Percentiles rank a stretch among this genome's conserved stretches.
phyloP scores from a whole-genome alignment of 1,140 invertebrate genomes.

The Ridgeia piscesae region DNA sequence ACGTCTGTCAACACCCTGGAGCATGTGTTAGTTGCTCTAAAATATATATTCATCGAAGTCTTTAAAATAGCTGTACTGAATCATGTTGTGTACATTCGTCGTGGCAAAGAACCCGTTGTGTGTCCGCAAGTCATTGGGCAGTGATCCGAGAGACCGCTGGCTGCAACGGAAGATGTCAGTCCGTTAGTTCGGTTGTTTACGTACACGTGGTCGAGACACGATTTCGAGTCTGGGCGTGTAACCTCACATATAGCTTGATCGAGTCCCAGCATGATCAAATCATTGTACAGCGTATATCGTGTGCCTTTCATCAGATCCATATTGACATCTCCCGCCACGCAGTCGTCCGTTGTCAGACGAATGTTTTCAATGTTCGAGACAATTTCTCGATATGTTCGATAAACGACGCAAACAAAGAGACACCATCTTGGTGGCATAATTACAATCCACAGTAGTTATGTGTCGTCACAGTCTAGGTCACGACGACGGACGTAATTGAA shows the following conservation, averaged over 20 bases:
- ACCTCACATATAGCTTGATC: conserved; percentile 1
- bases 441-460: conserved; percentile 3
- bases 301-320: conserved; percentile 10
- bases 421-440: conserved; percentile 10
- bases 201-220: too few species aligned
- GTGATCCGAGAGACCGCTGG: too few species aligned
- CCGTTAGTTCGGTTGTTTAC: too few species aligned
- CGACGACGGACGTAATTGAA: neutral
- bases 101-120: too few species aligned
- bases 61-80: too few species aligned
- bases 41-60: too few species aligned
- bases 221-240: too few species aligned
- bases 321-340: neutral
- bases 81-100: too few species aligned
- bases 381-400: conserved; percentile 13
- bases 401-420: neutral
- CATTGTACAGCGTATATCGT: neutral
- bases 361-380: conserved; percentile 12
- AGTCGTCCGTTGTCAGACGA: conserved; percentile 11
- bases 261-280: conserved; percentile 12
- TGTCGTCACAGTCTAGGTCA: conserved; percentile 9
- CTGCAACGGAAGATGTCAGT: too few species aligned
- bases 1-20: too few species aligned
- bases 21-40: too few species aligned
- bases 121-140: too few species aligned